Evolutionary conservation across 1,140 invertebrate species (phyloP), one percentile per base, ranked within the genome.

Genomic region (Doryteuthis pealeii): DNA sequence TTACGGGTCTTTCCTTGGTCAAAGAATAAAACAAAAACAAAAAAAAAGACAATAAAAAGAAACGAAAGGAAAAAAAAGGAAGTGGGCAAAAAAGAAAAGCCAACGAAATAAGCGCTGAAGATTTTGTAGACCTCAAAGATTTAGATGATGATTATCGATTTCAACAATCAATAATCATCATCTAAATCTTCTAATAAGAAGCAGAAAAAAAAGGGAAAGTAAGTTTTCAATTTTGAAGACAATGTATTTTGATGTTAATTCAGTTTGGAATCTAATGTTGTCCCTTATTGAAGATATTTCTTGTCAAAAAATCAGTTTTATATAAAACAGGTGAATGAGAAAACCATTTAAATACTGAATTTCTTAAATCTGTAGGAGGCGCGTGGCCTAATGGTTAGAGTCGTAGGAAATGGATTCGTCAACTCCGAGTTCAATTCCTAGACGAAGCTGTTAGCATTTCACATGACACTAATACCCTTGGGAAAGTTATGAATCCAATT

Each of bases 161-260:
- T 40, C 90, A 97, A 28, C n/a, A n/a, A n/a, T n/a, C n/a, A n/a
- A n/a, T n/a, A n/a, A n/a, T n/a, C n/a, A n/a, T n/a, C n/a, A n/a
- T n/a, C n/a, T n/a, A n/a, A n/a, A n/a, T n/a, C n/a, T n/a, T n/a
- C n/a, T n/a, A n/a, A n/a, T n/a, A 97, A 97, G 85, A 96, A 95
- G 84, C 89, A 96, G 0, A n/a, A n/a, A 97, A 96, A 85, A 95
- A 92, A 82, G 93, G 93, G 82, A 97, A 96, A 84, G 88, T 91
- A 74, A 67, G 76, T 26, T 15, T 0, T 28, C 18, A 67, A 26
- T 73, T 62, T 62, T 62, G 10, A 15, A 5, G 0, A 62, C 6
- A 5, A n/a, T n/a, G 6, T 62, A 62, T 62, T 62, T 62, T 5
- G 6, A 22, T 2, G 54, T 22, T 12, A 22, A 15, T 12, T 62